phyloP scores from a whole-genome alignment of 35 echinoderm and acorn worm genomes.

The Nesometra sesokonis region DNA sequence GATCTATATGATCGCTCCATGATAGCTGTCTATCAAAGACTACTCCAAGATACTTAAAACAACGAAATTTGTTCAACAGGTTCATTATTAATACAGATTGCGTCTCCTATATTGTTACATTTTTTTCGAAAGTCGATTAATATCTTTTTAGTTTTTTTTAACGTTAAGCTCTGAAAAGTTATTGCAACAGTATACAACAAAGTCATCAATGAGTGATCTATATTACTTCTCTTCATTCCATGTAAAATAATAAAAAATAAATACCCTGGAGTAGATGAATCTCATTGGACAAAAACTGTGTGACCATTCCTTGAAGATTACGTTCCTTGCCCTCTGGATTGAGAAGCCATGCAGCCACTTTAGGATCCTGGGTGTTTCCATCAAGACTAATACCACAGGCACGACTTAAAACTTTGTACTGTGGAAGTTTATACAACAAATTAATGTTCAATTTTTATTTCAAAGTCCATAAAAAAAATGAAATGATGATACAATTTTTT shows the following conservation, averaged over 20 bases:
- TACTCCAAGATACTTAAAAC: no score
- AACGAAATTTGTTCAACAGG: no score
- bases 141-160: no score
- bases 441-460: no score
- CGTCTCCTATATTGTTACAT: no score
- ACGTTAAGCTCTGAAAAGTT: no score
- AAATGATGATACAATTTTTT: background rate
- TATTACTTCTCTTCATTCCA: background rate
- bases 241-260: background rate
- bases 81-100: no score
- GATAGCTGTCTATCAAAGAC: no score
- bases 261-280: conserved; percentile 56
- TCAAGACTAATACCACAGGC: conserved; percentile 46
- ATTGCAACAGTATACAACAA: no score
- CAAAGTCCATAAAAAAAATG: background rate
- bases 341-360: conserved; percentile 83
- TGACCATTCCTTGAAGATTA: conserved; percentile 78
- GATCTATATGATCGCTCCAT: no score
- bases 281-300: conserved; percentile 45
- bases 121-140: no score
- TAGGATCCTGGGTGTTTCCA: conserved; percentile 54
- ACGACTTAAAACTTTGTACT: conserved; percentile 67
- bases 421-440: background rate
- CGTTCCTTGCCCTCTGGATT: conserved; percentile 77
- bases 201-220: no score